Conservation (phyloP, 2,888 invertebrate species). For the Boloria selene region DNA sequence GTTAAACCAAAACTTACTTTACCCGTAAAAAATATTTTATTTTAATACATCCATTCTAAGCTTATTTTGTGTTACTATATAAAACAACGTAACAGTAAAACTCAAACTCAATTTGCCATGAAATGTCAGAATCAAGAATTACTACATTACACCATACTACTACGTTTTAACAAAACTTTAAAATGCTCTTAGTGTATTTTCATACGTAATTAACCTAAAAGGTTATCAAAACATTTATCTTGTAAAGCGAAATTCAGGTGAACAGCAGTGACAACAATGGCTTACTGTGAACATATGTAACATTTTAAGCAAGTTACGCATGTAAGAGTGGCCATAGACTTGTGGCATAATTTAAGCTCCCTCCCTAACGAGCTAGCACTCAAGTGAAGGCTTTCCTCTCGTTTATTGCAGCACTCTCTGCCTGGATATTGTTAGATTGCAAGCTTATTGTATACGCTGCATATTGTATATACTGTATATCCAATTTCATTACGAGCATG, state of each 20-base stretch:
- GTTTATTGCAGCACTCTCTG: conserved; percentile 56
- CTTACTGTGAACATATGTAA: conserved; percentile 32
- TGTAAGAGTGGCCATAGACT: conserved; percentile 55
- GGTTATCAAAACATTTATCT: conserved; percentile 17
- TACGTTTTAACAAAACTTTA: conserved; percentile 3
- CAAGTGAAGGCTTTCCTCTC: conserved; percentile 58
- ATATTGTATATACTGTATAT: conserved; percentile 7
- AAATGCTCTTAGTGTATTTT: conserved; percentile 4
- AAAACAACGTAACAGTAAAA: background rate
- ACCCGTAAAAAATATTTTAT: too few species aligned
- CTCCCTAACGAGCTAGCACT: conserved; percentile 74
- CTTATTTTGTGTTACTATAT: too few species aligned
- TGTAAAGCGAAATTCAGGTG: conserved; percentile 17
- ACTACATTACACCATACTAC: background rate
- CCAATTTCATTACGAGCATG: conserved; percentile 3
- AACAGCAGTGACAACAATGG: conserved; percentile 31
- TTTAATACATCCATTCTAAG: too few species aligned
- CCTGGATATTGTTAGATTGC: conserved; percentile 70
- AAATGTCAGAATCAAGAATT: background rate
- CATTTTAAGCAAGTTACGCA: conserved; percentile 61
- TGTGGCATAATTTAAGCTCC: conserved; percentile 71
- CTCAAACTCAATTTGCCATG: background rate
- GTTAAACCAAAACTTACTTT: too few species aligned
- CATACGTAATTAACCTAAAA: conserved; percentile 26
- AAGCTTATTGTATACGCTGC: conserved; percentile 61